Evolutionary conservation across 2,888 invertebrate species (phyloP).

Genomic region (Syrista parreyssii): DNA sequence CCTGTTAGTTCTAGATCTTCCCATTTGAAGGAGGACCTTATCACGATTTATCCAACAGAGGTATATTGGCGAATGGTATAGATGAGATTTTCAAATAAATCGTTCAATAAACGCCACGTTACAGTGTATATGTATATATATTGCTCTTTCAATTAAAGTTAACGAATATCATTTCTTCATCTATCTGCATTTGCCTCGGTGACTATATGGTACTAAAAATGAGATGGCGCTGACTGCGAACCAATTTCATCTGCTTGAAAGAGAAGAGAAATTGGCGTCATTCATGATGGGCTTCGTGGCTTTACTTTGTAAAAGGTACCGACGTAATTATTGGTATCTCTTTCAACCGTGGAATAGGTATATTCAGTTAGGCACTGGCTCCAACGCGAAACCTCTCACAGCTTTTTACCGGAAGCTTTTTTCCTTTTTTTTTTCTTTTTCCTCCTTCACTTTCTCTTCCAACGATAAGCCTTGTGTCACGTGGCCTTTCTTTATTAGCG

Average conservation of each 20-base stretch:
- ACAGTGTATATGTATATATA: not conserved
- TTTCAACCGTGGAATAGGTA: constrained; percentile 44
- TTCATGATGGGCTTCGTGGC: constrained; percentile 46
- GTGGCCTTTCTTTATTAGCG: not conserved
- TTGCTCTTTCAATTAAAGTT: not conserved
- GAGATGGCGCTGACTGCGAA: not conserved
- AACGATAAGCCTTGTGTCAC: not conserved
- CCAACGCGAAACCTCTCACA: constrained; percentile 36
- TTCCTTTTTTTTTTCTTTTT: not conserved
- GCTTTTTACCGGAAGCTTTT: constrained; percentile 26
- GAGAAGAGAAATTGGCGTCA: constrained; percentile 45
- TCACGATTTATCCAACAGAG: not conserved
- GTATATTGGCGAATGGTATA: not conserved
- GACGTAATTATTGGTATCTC: constrained; percentile 49
- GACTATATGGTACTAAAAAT: not conserved
- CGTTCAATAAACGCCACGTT: not conserved
- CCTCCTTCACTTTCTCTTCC: not conserved
- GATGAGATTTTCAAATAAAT: not conserved
- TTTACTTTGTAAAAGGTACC: constrained; percentile 35
- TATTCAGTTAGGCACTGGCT: constrained; percentile 38
- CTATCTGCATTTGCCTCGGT: not conserved
- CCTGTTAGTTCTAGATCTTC: not conserved
- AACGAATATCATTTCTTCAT: not conserved
- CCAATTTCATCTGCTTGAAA: constrained; percentile 34
- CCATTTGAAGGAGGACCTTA: not conserved